Conservation (phyloP, 1,140 invertebrate species). For the Caenorhabditis brenneri region DNA sequence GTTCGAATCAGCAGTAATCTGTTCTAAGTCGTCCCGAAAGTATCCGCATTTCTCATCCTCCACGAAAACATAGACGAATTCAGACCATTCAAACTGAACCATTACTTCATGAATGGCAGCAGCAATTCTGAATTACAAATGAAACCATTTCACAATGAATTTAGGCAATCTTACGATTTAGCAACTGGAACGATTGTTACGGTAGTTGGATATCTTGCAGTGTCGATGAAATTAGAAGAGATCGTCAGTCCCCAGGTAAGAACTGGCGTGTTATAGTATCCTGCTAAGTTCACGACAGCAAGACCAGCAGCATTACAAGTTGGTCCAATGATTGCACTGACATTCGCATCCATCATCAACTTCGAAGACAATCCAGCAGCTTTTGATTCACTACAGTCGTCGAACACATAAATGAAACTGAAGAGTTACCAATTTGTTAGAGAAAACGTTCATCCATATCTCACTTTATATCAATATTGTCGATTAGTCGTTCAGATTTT, state of each 20-base stretch:
- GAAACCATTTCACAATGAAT: no score
- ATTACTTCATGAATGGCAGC: constrained; percentile 21
- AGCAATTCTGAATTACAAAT: constrained; percentile 20
- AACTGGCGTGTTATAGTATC: constrained; percentile 16
- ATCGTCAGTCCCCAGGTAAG: background rate
- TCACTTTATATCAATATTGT: constrained; percentile 19
- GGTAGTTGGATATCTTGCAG: constrained; percentile 17
- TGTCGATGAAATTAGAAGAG: background rate
- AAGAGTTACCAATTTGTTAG: background rate
- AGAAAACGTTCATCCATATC: background rate
- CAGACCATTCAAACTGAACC: constrained; percentile 6
- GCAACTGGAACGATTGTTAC: constrained; percentile 6
- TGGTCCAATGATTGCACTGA: constrained; percentile 17
- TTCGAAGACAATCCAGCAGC: constrained; percentile 20
- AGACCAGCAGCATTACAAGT: constrained; percentile 20
- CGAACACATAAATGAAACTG: constrained; percentile 18
- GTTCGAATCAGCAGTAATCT: background rate
- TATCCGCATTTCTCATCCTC: constrained; percentile 35
- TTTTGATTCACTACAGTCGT: constrained; percentile 26
- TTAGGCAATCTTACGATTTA: background rate
- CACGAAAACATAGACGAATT: constrained; percentile 11
- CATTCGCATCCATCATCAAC: constrained; percentile 4
- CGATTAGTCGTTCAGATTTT: background rate
- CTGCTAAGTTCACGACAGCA: background rate
- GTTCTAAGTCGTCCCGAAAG: constrained; percentile 10